Base-by-base conservation (phyloP, 2,888 invertebrate species). In the Clistopyga incitator region DNA sequence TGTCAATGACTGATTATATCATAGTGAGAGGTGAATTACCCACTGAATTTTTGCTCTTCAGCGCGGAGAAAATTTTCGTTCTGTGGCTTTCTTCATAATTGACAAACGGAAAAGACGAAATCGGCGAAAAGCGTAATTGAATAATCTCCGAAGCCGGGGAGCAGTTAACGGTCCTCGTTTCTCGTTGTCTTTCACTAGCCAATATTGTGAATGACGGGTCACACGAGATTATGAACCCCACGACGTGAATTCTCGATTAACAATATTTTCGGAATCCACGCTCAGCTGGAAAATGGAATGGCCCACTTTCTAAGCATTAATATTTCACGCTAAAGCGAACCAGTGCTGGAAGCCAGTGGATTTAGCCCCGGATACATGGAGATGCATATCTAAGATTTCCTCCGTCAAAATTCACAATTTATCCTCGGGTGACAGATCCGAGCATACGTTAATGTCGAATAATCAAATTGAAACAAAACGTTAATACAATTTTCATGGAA, bases 221-320 rank as follows among this genome's bases (percentile, higher is more conserved):
- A 74, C 61, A 38, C 47, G 64, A 47, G 59, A 72, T 79, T 72
- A 67, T 45, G 50, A 50, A 77, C 54, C 68, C 38, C 42, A 25
- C 15, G 20, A 45, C 45, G 20, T 64, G 74, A 71, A 84, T 81
- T 42, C 47, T 79, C 42, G 38, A 76, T 76, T 61, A 59, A 76
- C 70, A 25, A 79, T 83, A 79, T 59, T 79, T 47, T 67, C 34
- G 65, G 45, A 72, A 45, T 56, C 15, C 54, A 10, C 42, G 23
- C n/a, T 13, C n/a, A 29, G 38, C 38, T 54, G 10, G 50, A 50
- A 15, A 23, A n/a, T 52, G 42, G n/a, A n/a, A n/a, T 83, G 82
- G 76, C 79, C 82, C 71, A 76, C 79, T 83, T 83, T 76, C 54
- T 42, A 15, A 29, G n/a, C 61, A 56, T 83, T 72, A 79, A 83